Evolutionary conservation across 1,140 invertebrate genomes (phyloP).

Genomic region (Metopolophium dirhodum): DNA sequence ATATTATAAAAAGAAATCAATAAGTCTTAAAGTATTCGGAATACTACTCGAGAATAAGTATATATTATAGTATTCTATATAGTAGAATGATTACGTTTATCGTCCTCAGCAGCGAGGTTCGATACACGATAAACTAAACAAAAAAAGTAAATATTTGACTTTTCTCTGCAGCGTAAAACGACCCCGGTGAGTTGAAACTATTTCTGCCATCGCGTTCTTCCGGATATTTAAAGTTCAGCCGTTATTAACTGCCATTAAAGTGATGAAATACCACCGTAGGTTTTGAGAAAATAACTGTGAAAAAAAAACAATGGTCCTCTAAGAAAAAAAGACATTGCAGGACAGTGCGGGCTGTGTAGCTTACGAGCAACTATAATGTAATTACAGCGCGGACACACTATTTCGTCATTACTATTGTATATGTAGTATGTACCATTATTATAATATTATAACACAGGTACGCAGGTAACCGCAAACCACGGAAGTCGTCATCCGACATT

Average conservation of each 20-base stretch:
- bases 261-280: background rate
- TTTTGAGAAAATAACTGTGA: background rate
- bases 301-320: background rate
- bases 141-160: background rate
- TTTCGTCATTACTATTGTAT: background rate
- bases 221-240: background rate
- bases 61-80: background rate
- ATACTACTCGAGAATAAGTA: background rate
- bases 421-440: background rate
- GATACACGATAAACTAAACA: background rate
- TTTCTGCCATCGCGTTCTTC: background rate
- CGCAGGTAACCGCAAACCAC: background rate
- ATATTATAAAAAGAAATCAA: background rate
- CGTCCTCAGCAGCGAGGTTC: background rate
- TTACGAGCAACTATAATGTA: background rate
- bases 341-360: background rate
- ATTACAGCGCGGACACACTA: background rate
- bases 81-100: background rate
- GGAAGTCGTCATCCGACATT: background rate
- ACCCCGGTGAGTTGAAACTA: background rate
- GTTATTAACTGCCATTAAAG: background rate
- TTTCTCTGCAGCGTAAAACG: background rate
- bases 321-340: background rate
- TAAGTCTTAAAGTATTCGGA: background rate
- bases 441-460: background rate